Evolutionary conservation across 2,797 vertebrate species (phyloP), one percentile per base, ranked within the genome.

Genomic region (Enteromius argenteus): DNA sequence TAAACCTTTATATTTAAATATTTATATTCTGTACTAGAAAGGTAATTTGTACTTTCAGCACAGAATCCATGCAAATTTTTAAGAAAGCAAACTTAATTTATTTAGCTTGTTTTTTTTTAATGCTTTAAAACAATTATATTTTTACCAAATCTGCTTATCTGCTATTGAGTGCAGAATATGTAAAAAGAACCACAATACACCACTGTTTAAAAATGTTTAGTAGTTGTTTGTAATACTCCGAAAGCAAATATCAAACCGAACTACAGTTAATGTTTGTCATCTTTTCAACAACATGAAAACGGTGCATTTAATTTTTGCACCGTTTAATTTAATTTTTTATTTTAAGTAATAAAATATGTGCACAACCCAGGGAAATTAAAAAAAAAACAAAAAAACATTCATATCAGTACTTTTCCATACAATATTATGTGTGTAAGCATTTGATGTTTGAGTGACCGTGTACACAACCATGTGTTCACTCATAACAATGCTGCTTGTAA

Each of bases 401-500:
- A 1, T 46, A 19, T 66, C 27, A 17, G 14, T 44, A 30, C 0
- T 37, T 68, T 21, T 66, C 15, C 21, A 27, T 53, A 5, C 66
- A n/a, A 27, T 51, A 42, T 67, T 66, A 19, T 49, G 21, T 21
- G 14, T 72, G n/a, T 72, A 8, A 23, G 62, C 30, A 10, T 14
- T 51, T 35, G 4, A 64, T 37, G 51, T 30, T 15, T 75, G 73
- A 35, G 35, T 21, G 67, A 10, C n/a, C 15, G 4, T 64, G 14
- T 8, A 30, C 60, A 39, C 64, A 42, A 2, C 21, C 21, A n/a
- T 69, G 67, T 44, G 32, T 76, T 81, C 62, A 30, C 69, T 44
- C 69, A 80, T 77, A 78, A 49, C 46, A 69, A 56, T 60, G 17
- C 39, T 37, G 66, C 58, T 30, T 76, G 23, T 76, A 58, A 42